phyloP scores from a whole-genome alignment of 2,797 vertebrate species.

The Fistularia tabacaria region DNA sequence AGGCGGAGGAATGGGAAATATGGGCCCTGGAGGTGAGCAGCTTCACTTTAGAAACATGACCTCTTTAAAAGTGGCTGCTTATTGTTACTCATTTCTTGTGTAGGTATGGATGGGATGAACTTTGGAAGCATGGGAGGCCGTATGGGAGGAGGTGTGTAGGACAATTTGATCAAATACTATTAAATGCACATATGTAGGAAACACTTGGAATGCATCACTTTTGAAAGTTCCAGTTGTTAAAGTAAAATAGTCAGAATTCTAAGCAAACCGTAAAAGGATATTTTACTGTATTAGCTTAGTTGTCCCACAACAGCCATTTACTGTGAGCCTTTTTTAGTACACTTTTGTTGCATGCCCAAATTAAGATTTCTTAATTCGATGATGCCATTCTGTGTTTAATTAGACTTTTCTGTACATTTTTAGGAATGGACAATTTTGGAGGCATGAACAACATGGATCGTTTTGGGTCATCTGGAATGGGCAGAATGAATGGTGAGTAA shows the following conservation, averaged over 20 bases:
- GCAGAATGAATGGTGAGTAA: slow-evolving; percentile 87
- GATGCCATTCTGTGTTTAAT: background rate
- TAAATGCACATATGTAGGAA: background rate
- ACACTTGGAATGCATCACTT: background rate
- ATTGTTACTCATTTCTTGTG: slow-evolving; percentile 42
- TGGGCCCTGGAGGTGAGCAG: slow-evolving; percentile 83
- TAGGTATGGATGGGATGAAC: slow-evolving; percentile 96
- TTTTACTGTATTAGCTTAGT: too few relatives aligned
- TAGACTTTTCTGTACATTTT: background rate
- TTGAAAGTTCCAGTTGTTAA: too few relatives aligned
- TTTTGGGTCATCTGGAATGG: slow-evolving; percentile 89
- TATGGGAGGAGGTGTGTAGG: slow-evolving; percentile 89
- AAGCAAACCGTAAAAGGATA: too few relatives aligned
- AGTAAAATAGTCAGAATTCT: too few relatives aligned
- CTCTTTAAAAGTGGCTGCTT: background rate
- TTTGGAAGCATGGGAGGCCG: slow-evolving; percentile 90
- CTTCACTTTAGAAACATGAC: background rate
- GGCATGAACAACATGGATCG: slow-evolving; percentile 89
- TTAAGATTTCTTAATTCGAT: background rate
- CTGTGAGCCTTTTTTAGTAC: too few relatives aligned
- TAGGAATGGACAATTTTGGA: slow-evolving; percentile 93
- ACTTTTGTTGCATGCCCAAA: too few relatives aligned
- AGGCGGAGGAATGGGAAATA: slow-evolving; percentile 85
- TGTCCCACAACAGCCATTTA: too few relatives aligned
- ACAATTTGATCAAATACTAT: background rate